Evolutionary conservation across 2,113 vertebrate species (phyloP).

Genomic region (Podiceps cristatus): DNA sequence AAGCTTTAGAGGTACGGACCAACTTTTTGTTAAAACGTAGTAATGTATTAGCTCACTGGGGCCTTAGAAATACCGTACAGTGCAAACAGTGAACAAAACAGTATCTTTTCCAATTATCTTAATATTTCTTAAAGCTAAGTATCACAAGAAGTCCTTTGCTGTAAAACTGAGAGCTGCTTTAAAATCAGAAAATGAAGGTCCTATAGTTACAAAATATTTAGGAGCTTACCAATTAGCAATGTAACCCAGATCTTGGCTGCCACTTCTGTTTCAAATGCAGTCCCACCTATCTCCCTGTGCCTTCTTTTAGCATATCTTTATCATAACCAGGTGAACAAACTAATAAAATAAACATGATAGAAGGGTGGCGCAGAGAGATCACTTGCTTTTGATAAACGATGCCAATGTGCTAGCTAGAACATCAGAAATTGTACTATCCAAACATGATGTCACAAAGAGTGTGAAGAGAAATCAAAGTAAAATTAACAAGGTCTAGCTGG

Average conservation of each 20-base stretch:
- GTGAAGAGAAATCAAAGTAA: neutral
- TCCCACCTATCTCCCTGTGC: neutral
- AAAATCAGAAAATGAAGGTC: neutral
- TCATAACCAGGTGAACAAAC: neutral
- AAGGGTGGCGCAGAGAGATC: neutral
- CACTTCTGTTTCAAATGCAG: neutral
- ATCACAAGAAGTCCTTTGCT: neutral
- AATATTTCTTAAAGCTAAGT: neutral
- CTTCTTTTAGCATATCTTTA: neutral
- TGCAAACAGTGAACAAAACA: neutral
- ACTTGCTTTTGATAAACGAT: neutral
- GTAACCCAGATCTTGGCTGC: neutral
- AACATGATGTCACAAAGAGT: neutral
- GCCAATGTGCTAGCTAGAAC: neutral
- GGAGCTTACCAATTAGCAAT: neutral
- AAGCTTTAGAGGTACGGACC: neutral
- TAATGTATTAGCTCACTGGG: neutral
- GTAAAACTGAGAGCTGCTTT: neutral
- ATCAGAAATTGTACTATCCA: neutral
- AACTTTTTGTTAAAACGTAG: neutral
- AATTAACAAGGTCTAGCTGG: neutral
- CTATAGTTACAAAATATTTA: neutral
- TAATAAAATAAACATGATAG: neutral
- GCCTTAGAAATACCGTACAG: neutral
- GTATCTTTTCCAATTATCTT: neutral